Evolutionary conservation across 2,797 vertebrate species (phyloP), one percentile per base, ranked within the genome.

Genomic region (Micromesistius poutassou): DNA sequence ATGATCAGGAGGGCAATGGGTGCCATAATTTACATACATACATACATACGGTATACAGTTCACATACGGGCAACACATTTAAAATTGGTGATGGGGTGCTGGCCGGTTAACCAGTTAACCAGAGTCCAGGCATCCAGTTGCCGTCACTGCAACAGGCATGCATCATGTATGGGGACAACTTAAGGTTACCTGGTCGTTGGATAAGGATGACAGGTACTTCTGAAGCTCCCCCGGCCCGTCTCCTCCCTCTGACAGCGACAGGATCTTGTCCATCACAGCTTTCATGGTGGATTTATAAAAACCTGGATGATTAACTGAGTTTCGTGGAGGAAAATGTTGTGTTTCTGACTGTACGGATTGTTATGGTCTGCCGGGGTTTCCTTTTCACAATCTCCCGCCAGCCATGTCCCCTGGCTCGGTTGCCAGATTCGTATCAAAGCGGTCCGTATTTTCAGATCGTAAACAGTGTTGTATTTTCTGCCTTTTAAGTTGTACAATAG

Each of bases 231-330:
- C 50, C 0, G 81, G 75, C 6, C 35, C 85, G 35, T 40, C 85
- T 33, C 94, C 85, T 33, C 94, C 88, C n/a, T 89, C 87, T 4
- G 92, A 91, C 75, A 95, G 81, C 0, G 80, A 87, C 42, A 91
- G 36, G 14, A 95, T 93, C 89, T 90, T 90, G 9, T 94, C 93
- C 30, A 87, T 77, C 3, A 83, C 89, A 74, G 79, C 78, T 22
- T 28, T 90, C 90, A 92, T 91, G 72, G 70, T 33, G 70, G 3
- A 33, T 33, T 33, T 30, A 1, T 16, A 62, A 2, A 7, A 5
- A 5, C 55, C 55, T n/a, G 22, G 7, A 62, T 25, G 16, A n/a
- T n/a, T 4, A 22, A 55, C 16, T 5, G 14, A 46, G 42, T 55
- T 19, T 19, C 16, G 46, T 55, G 46, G 46, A 25, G 16, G n/a